Evolutionary conservation across 2,113 vertebrate species (phyloP), one percentile per base, ranked within the genome.

Genomic region (Carassius carassius): DNA sequence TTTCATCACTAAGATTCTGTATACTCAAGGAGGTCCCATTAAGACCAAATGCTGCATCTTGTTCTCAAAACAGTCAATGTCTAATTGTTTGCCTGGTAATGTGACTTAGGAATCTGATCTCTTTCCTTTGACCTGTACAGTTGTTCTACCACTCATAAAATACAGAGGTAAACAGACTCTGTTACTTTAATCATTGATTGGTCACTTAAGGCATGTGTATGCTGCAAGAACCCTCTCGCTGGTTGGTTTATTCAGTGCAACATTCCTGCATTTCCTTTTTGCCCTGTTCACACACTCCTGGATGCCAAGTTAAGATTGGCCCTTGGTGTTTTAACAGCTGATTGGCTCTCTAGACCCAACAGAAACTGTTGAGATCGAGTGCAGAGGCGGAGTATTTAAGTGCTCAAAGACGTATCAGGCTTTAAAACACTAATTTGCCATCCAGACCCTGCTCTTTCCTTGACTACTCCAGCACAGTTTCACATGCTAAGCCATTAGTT

Each of bases 1-100:
- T 90, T 80, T 49, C 67, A 11, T 86, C 85, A 86, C 69, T 89
- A 81, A 87, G 78, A 88, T 83, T 19, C 35, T 23, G 77, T 89
- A 84, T 89, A 82, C 84, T 67, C 11, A 49, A 86, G 16, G 73
- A 49, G 14, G 4, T 32, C 47, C 16, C 25, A 3, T 54, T 29
- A 58, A 78, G 29, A 80, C 4, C n/a, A 44, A 41, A 79, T 67
- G 29, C 14, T 51, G 44, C 62, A 13, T 21, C 44, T 54, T 41
- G 4, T 47, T 49, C 16, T 49, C 32, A 84, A 37, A 23, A 70
- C 21, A 37, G 41, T 13, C 75, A 49, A 44, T 58, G 58, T 4
- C 19, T 78, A n/a, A 62, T 62, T 76, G 0, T 58, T 29, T 0
- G 16, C 12, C 85, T 23, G 6, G 23, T 79, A 73, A 37, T 41